A percentile compares a stretch with the other conserved stretches of the same genome.
phyloP scores from a whole-genome alignment of 92 coral and sea anemone genomes.

The Siderastrea radians region DNA sequence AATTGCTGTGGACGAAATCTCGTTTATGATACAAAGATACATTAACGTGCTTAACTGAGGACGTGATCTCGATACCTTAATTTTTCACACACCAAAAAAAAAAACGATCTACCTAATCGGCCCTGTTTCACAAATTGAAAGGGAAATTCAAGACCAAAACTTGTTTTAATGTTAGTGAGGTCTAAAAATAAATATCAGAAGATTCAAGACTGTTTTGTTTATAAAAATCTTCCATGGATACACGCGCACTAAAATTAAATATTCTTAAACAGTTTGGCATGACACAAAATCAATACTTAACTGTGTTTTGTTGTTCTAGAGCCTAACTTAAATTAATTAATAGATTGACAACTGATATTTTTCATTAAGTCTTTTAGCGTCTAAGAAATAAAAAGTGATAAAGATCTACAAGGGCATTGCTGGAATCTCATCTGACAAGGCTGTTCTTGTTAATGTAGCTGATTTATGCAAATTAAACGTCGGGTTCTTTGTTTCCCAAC shows the following conservation, averaged over 20 bases:
- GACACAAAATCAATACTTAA: background rate
- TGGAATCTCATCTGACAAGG: background rate
- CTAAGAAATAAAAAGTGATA: background rate
- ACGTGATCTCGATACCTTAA: background rate
- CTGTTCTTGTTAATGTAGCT: background rate
- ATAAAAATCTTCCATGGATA: constrained; percentile 23
- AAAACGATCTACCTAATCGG: background rate
- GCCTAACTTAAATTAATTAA: background rate
- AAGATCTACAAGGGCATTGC: constrained; percentile 1
- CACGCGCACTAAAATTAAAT: background rate
- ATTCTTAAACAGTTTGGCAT: constrained; percentile 9
- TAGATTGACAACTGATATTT: background rate
- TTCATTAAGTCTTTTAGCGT: too few relatives aligned
- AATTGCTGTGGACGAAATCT: background rate
- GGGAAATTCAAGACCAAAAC: background rate
- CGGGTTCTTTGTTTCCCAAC: background rate
- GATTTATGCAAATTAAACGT: background rate
- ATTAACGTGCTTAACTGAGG: background rate
- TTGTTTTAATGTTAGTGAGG: background rate
- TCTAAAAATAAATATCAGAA: background rate
- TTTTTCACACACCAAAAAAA: background rate
- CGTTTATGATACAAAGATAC: background rate
- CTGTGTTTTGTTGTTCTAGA: background rate
- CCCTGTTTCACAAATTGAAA: background rate
- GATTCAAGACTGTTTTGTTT: background rate